Conservation (phyloP, 2,888 invertebrate genomes). For the Erebia aethiops region DNA sequence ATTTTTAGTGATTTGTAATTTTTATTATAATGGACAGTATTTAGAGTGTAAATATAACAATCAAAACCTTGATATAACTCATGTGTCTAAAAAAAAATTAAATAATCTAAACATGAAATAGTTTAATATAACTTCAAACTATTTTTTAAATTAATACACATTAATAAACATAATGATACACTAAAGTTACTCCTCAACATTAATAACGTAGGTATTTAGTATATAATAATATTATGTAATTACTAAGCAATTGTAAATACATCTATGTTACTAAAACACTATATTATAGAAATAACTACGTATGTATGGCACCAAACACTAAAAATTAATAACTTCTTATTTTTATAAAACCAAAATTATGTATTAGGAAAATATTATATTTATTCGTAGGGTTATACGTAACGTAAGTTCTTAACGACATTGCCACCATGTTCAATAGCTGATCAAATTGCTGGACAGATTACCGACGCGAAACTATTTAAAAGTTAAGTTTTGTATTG, state of each 20-base stretch:
- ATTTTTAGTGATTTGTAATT: no score
- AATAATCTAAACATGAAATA: no score
- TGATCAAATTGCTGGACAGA: no score
- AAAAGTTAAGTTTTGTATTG: no score
- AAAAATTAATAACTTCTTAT: constrained; percentile 32
- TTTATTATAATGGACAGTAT: no score
- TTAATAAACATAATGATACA: constrained; percentile 1
- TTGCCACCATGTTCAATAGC: not conserved
- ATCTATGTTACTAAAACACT: constrained; percentile 27
- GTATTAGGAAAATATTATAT: constrained; percentile 16
- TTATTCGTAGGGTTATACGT: constrained; percentile 1
- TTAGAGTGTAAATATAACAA: not conserved
- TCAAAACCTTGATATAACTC: no score
- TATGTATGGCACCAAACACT: constrained; percentile 38
- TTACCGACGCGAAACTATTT: no score
- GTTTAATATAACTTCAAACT: no score
- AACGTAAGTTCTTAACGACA: constrained; percentile 1
- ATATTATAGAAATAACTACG: constrained; percentile 29
- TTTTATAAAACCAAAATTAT: constrained; percentile 18
- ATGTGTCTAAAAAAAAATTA: no score
- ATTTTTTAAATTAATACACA: no score
- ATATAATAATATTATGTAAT: no score
- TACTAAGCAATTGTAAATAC: constrained; percentile 31
- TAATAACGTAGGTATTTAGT: constrained; percentile 23
- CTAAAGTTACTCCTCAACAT: constrained; percentile 22